These are phyloP conservation scores for Dryobotodes eremita DNA, from an alignment of 2,888 invertebrate species.

Conservation along the genomic window DNA sequence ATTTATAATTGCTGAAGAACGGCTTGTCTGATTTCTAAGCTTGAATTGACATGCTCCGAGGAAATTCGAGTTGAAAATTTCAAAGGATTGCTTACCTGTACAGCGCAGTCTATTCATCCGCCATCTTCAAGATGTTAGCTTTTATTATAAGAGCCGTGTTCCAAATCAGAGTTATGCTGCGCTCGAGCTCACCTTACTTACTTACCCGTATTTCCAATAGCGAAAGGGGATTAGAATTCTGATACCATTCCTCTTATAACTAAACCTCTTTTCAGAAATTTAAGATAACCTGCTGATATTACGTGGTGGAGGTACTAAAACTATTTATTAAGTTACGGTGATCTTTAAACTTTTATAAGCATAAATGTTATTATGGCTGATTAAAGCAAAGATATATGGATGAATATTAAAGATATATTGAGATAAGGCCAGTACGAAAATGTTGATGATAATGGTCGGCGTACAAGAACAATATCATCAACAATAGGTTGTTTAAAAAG, in stretches of 20 bases:
- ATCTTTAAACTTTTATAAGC: neutral
- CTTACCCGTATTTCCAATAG: constrained; percentile 46
- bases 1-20: constrained; percentile 15
- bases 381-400: neutral
- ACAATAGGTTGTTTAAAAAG: neutral
- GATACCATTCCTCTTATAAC: constrained; percentile 53
- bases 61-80: constrained; percentile 38
- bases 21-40: constrained; percentile 31
- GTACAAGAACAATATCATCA: constrained; percentile 1
- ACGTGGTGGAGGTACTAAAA: neutral
- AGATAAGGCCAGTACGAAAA: too few species aligned
- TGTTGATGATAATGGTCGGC: neutral
- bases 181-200: constrained; percentile 49
- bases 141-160: constrained; percentile 57
- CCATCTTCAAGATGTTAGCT: constrained; percentile 44
- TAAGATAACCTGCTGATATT: constrained; percentile 24
- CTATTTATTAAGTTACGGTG: constrained; percentile 12
- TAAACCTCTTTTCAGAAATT: constrained; percentile 37
- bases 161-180: constrained; percentile 52
- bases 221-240: constrained; percentile 55
- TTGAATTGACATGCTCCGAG: constrained; percentile 10
- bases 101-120: constrained; percentile 43
- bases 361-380: neutral
- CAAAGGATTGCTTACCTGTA: constrained; percentile 44
- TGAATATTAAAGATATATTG: neutral